Evolutionary conservation across 2,888 invertebrate genomes (phyloP), one percentile per base, ranked within the genome.

Genomic region (Harpalus rufipes): DNA sequence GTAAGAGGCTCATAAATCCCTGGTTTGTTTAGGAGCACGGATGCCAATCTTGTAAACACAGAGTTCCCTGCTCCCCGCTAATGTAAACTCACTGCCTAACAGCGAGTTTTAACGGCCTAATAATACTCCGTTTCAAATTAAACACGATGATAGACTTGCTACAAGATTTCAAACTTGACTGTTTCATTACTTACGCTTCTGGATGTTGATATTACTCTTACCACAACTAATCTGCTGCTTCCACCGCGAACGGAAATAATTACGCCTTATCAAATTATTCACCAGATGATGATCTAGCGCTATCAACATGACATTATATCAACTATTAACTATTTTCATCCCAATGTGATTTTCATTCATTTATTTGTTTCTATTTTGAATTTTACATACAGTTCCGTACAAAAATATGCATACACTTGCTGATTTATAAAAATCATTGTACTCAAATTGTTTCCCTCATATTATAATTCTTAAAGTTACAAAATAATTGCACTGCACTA

Each of bases 1-100:
- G 61, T 78, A 84, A 84, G 84, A 84, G 84, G 78, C 84, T 84
- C 84, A 84, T 84, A 84, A 84, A 84, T 84, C 84, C 78, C 76
- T 78, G 63, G 84, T 84, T 84, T 84, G 84, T 84, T 84, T 84
- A 78, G 78, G 16, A 84, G 78, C 84, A 84, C 78, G 84, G 78
- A 84, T 84, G 84, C 84, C 84, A 84, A 78, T 84, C 78, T 18
- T 84, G 65, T 84, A 84, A 84, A 84, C 84, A 84, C 16, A 61
- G 58, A 74, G 51, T 74, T 58, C 63, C 84, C 80, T 61, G 61
- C 80, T 59, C 61, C 80, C 61, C 80, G 59, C 80, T 61, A 80
- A 80, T 80, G 41, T 80, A 80, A 80, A 80, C 80, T 14, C 12
- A 32, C 16, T 14, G 58, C 32, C 58, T 78, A 21, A 84, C 18